Conservation (phyloP, 2,888 invertebrate species). For the Capitulum mitella region DNA sequence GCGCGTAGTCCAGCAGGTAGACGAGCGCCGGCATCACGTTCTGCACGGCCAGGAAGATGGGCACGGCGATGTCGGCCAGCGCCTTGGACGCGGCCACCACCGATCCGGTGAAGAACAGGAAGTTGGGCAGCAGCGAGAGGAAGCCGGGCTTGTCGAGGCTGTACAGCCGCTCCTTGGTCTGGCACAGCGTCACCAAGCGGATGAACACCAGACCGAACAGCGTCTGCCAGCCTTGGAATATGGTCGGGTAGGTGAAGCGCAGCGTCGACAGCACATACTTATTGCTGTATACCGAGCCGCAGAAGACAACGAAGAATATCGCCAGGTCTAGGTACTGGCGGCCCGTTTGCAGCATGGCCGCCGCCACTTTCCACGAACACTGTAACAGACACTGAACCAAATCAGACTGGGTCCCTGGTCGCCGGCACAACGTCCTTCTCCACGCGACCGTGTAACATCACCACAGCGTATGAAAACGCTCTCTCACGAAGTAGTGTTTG, state of each 20-base stretch:
- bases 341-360: neutral
- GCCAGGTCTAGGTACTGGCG: neutral
- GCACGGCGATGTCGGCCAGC: conserved; percentile 38
- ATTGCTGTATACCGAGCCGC: conserved; percentile 28
- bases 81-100: conserved; percentile 41
- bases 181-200: conserved; percentile 35
- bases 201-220: conserved; percentile 39
- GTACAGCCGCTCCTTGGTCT: conserved; percentile 30
- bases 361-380: neutral
- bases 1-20: conserved; percentile 38
- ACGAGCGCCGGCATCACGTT: conserved; percentile 38
- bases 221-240: conserved; percentile 42
- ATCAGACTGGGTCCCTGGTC: neutral
- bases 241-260: conserved; percentile 41
- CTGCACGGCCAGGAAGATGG: conserved; percentile 39
- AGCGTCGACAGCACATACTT: conserved; percentile 41
- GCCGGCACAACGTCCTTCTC: too few species aligned
- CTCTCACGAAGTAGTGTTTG: too few species aligned
- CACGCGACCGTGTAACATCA: too few species aligned
- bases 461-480: too few species aligned
- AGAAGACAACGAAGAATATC: conserved; percentile 16
- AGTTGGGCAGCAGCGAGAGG: conserved; percentile 38
- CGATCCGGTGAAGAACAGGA: conserved; percentile 39
- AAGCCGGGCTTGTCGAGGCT: conserved; percentile 37
- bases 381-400: neutral